Evolutionary conservation across 2,113 vertebrate genomes (phyloP).

Genomic region (Aegypius monachus): DNA sequence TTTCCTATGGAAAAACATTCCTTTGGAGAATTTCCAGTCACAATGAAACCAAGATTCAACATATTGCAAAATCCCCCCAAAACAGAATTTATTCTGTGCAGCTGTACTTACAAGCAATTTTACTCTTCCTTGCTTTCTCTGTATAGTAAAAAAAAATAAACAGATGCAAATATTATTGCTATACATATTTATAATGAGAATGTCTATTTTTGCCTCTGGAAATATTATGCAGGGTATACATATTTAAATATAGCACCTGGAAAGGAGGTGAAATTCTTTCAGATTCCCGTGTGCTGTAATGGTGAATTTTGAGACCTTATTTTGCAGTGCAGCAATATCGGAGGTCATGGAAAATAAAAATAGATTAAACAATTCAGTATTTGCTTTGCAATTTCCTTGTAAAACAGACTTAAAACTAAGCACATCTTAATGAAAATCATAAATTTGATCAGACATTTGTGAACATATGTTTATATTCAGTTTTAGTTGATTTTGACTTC

Average conservation of each 20-base stretch:
- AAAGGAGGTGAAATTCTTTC: background rate
- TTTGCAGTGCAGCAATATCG: background rate
- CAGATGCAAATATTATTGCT: background rate
- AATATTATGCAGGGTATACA: background rate
- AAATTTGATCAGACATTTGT: background rate
- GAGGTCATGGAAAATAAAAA: constrained; percentile 1
- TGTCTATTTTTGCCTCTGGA: background rate
- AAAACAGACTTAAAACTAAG: background rate
- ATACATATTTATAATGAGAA: background rate
- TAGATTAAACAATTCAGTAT: constrained; percentile 7
- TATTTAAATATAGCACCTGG: background rate
- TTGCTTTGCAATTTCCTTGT: background rate
- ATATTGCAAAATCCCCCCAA: background rate
- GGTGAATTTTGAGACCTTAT: background rate
- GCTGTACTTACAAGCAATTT: background rate
- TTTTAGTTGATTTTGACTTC: background rate
- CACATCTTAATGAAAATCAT: background rate
- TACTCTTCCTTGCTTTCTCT: background rate
- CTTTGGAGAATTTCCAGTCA: constrained; percentile 39
- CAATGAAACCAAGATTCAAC: background rate
- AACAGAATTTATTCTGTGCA: background rate
- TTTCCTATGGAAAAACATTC: constrained; percentile 60
- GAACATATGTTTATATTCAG: background rate
- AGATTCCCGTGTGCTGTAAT: background rate
- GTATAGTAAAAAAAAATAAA: background rate